Percentiles rank a stretch among this genome's conserved stretches.
Evolutionary conservation across 2,113 vertebrate species (phyloP).

Genomic region (Petrocephalus zakoni): DNA sequence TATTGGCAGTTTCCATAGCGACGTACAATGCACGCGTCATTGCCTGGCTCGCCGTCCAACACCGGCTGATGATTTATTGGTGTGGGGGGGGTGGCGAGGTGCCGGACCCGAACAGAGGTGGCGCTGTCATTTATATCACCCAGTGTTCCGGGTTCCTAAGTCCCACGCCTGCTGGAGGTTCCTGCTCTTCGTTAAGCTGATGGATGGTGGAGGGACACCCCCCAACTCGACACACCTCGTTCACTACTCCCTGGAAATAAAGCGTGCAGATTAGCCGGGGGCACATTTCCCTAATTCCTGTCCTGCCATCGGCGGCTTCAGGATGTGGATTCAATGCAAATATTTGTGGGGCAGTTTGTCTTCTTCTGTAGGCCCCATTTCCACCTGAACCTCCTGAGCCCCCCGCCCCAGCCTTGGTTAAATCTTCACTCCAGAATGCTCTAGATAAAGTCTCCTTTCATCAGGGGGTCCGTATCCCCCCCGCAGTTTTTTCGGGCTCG

Average conservation of each 20-base stretch:
- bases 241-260: conserved; percentile 50
- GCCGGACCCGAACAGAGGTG: conserved; percentile 56
- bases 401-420: conserved; percentile 28
- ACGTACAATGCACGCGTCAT: not conserved
- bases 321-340: conserved; percentile 43
- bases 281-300: conserved; percentile 45
- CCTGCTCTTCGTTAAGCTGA: conserved; percentile 67
- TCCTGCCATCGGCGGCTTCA: conserved; percentile 43
- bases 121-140: conserved; percentile 63
- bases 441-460: conserved; percentile 52
- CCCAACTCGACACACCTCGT: conserved; percentile 42
- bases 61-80: conserved; percentile 53
- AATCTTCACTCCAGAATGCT: not conserved
- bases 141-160: conserved; percentile 65
- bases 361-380: conserved; percentile 34
- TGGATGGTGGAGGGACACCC: conserved; percentile 62
- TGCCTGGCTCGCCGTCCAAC: conserved; percentile 25
- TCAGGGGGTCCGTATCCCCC: conserved; percentile 47
- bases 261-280: conserved; percentile 48
- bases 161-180: conserved; percentile 52
- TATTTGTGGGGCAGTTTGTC: conserved; percentile 47
- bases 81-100: conserved; percentile 20
- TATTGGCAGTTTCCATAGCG: not conserved
- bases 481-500: conserved; percentile 46
- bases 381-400: conserved; percentile 45